Evolutionary conservation across 2,888 invertebrate species (phyloP), one percentile per base, ranked within the genome.

Genomic region (Chaetoderma sp.): DNA sequence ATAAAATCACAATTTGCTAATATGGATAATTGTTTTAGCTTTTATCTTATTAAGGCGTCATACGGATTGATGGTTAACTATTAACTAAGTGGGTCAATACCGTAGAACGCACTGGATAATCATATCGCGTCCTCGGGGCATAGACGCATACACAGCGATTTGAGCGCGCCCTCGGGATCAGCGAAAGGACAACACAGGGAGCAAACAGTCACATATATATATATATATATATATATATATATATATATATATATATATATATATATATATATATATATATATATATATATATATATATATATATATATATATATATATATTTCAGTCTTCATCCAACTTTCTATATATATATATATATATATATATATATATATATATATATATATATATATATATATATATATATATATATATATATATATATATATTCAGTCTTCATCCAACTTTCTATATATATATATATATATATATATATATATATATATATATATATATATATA

Each of bases 161-260:
- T n/a, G n/a, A n/a, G n/a, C n/a, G n/a, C n/a, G n/a, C n/a, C n/a
- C n/a, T n/a, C n/a, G n/a, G n/a, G n/a, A n/a, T n/a, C n/a, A n/a
- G n/a, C n/a, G n/a, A n/a, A n/a, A n/a, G n/a, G n/a, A n/a, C n/a
- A n/a, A n/a, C n/a, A n/a, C n/a, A n/a, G n/a, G n/a, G n/a, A n/a
- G 27, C 27, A 49, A 25, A 49, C 27, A 49, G 23, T n/a, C n/a
- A n/a, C n/a, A n/a, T n/a, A n/a, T n/a, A n/a, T n/a, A n/a, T n/a
- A n/a, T n/a, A n/a, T n/a, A 49, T 49, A 49, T 49, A 25, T 25
- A 49, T 49, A 49, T 49, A 49, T 49, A 49, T 25, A 49, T 18
- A 49, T 8, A 49, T 8, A 49, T 8, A 49, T 8, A 49, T 8
- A 49, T 8, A 21, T 23, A 13, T 2, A 13, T 25, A 13, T 25